These are phyloP conservation scores for Drosophila aff. DNA, from an alignment of 1,140 invertebrate genomes.

Conservation along the genomic window DNA sequence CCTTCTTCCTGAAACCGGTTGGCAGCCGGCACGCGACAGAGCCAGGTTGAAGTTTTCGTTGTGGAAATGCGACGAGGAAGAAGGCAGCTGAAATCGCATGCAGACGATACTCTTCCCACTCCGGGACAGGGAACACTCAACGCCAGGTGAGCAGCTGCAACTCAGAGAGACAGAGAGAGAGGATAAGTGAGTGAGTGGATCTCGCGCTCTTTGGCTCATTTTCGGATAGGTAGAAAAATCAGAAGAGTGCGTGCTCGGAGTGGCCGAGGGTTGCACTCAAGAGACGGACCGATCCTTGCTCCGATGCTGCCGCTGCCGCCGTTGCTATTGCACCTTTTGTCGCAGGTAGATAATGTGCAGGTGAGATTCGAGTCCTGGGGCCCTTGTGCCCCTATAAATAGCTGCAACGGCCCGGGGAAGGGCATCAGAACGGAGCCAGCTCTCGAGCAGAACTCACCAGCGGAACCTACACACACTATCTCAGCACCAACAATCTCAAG, in stretches of 20 bases:
- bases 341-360: slow-evolving; percentile 49
- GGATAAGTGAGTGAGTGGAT: background rate
- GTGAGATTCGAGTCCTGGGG: slow-evolving; percentile 38
- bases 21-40: slow-evolving; percentile 75
- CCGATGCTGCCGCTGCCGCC: slow-evolving; percentile 1
- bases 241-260: background rate
- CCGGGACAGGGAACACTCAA: slow-evolving; percentile 19
- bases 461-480: slow-evolving; percentile 6
- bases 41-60: slow-evolving; percentile 10
- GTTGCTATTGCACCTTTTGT: slow-evolving; percentile 33
- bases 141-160: slow-evolving; percentile 30
- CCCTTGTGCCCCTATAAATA: slow-evolving; percentile 71
- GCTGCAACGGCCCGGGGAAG: slow-evolving; percentile 73
- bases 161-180: slow-evolving; percentile 11
- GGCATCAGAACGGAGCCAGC: slow-evolving; percentile 79
- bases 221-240: background rate
- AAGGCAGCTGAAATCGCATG: slow-evolving; percentile 39
- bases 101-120: slow-evolving; percentile 34
- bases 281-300: slow-evolving; percentile 38
- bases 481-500: background rate
- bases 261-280: slow-evolving; percentile 4
- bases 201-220: background rate
- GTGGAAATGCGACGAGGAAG: slow-evolving; percentile 13
- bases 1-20: slow-evolving; percentile 59
- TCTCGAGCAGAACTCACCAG: slow-evolving; percentile 45